A percentile compares a stretch with the other conserved stretches of the same genome.
Conservation (phyloP, 2,888 invertebrate genomes). For the Mactromeris polynyma region DNA sequence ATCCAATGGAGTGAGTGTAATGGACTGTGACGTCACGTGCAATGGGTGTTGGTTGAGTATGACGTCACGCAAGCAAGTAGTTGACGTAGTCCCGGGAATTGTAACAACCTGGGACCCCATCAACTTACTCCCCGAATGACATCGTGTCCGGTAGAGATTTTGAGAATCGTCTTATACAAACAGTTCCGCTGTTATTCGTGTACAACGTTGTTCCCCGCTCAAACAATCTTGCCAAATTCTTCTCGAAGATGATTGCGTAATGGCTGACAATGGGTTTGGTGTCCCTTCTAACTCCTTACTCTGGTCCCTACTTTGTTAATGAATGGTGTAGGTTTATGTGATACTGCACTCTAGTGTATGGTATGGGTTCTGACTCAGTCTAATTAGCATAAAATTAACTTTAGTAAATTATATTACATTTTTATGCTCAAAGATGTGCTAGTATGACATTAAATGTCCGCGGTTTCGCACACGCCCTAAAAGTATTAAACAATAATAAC, state of each 20-base stretch:
- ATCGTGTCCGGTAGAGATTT: not conserved
- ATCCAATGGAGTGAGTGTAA: not conserved
- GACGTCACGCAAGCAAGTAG: conserved; percentile 77
- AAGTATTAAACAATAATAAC: not conserved
- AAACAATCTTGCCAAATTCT: not conserved
- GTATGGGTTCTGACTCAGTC: not conserved
- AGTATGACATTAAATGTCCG: not conserved
- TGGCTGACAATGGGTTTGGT: not conserved
- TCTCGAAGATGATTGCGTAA: not conserved
- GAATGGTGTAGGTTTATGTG: not conserved
- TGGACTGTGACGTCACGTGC: not conserved
- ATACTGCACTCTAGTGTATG: not conserved
- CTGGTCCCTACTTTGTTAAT: not conserved
- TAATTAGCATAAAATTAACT: not conserved
- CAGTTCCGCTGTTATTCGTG: not conserved
- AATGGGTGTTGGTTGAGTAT: not conserved
- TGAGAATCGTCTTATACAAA: not conserved
- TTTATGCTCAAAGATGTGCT: not conserved
- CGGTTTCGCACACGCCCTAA: not conserved
- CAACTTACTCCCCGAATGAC: conserved; percentile 80
- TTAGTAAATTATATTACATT: not conserved
- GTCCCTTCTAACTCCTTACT: not conserved
- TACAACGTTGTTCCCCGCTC: not conserved
- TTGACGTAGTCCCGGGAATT: conserved; percentile 84
- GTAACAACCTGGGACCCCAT: conserved; percentile 82